phyloP scores from a whole-genome alignment of 1,140 invertebrate genomes.

The Zeugodacus cucurbitae region DNA sequence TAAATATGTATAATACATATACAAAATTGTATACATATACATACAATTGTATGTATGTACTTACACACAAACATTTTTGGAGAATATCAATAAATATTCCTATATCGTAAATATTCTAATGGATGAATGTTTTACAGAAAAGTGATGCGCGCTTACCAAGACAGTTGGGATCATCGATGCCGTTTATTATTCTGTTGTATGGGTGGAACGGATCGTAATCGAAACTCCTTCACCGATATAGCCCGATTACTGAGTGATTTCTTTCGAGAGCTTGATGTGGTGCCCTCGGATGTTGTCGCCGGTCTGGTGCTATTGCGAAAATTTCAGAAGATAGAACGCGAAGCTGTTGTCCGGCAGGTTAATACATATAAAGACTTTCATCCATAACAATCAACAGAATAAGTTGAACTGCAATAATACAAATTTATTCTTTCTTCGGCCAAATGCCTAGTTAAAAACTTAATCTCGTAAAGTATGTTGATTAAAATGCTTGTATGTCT shows the following conservation, averaged over 20 bases:
- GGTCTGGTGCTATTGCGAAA: slow-evolving; percentile 85
- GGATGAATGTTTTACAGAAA: slow-evolving; percentile 73
- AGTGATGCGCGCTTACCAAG: slow-evolving; percentile 88
- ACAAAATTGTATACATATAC: no score
- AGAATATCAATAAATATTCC: no score
- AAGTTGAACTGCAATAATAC: no score
- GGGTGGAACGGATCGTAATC: slow-evolving; percentile 79
- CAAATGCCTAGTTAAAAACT: no score
- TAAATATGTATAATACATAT: background rate
- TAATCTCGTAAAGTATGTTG: background rate
- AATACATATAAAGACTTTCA: slow-evolving; percentile 37
- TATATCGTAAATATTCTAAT: background rate
- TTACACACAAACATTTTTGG: no score
- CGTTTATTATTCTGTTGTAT: slow-evolving; percentile 89
- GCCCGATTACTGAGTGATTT: slow-evolving; percentile 88
- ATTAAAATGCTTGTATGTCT: background rate
- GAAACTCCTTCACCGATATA: slow-evolving; percentile 89
- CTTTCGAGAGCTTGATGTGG: slow-evolving; percentile 91
- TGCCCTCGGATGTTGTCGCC: slow-evolving; percentile 89
- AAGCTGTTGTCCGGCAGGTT: slow-evolving; percentile 82
- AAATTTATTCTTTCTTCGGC: no score
- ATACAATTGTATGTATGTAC: no score
- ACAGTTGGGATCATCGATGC: slow-evolving; percentile 90
- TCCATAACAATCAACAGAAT: background rate
- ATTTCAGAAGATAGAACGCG: slow-evolving; percentile 84